Evolutionary conservation across 64 coral and sea anemone genomes (phyloP).

Genomic region (Astreopora myriophthalma): DNA sequence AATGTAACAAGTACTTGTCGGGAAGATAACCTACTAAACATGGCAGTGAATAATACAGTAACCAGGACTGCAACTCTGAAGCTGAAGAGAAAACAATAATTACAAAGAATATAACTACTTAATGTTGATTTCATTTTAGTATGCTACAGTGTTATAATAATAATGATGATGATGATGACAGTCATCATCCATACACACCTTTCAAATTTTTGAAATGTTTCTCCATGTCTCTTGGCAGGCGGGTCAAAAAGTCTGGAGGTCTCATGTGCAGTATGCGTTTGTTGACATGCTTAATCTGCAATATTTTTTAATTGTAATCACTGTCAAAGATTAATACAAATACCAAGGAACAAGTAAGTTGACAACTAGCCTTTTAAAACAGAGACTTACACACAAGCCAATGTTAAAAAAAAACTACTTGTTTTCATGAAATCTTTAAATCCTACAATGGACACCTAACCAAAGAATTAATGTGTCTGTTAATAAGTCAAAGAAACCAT

Average conservation of each 20-base stretch:
- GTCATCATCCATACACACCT: neutral
- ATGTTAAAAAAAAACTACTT: too few species aligned
- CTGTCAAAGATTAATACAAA: neutral
- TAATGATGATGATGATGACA: neutral
- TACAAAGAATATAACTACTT: neutral
- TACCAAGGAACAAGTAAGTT: neutral
- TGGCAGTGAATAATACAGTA: conserved; percentile 50
- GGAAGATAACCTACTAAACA: conserved; percentile 54
- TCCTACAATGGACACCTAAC: too few species aligned
- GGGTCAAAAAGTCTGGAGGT: conserved; percentile 57
- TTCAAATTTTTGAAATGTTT: conserved; percentile 76
- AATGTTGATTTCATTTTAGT: neutral
- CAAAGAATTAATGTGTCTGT: too few species aligned
- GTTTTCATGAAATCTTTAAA: too few species aligned
- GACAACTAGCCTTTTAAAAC: neutral
- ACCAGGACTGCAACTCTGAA: conserved; percentile 70
- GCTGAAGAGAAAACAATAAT: conserved; percentile 21
- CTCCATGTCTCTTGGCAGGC: conserved; percentile 72
- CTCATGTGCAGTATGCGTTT: conserved; percentile 60
- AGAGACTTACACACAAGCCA: neutral
- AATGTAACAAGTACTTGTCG: conserved; percentile 30
- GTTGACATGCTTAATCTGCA: conserved; percentile 56
- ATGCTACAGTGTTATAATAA: neutral
- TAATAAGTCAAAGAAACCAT: too few species aligned
- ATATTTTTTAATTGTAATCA: neutral